Evolutionary conservation across 2,797 vertebrate species (phyloP).

Genomic region (Eurystomus glaucurus): DNA sequence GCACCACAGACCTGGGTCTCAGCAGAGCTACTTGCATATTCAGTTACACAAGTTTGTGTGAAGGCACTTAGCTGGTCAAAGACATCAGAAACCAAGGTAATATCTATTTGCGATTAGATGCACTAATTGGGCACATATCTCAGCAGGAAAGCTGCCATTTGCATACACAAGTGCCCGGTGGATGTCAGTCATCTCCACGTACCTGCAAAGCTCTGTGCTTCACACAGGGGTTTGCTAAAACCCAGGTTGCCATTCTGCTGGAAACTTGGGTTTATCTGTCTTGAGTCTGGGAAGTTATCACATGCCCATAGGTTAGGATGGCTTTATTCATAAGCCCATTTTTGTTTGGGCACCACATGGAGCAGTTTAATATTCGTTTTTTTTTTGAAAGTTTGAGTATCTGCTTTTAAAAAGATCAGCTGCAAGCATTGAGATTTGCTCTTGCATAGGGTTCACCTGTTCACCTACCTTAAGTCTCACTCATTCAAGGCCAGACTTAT

Average conservation of each 20-base stretch:
- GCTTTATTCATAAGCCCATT: background rate
- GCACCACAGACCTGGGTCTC: background rate
- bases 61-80: background rate
- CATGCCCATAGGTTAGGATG: background rate
- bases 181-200: background rate
- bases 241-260: background rate
- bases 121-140: background rate
- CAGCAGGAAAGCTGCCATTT: background rate
- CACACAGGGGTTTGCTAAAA: background rate
- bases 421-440: background rate
- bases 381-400: background rate
- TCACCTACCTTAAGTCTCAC: fast-evolving
- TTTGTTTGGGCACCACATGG: background rate
- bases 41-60: background rate
- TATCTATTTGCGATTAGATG: background rate
- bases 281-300: background rate
- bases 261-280: background rate
- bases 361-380: background rate
- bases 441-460: background rate
- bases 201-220: background rate
- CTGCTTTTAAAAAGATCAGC: background rate
- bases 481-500: background rate
- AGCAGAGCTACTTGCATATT: background rate
- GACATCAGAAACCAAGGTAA: background rate
- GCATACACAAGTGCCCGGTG: background rate